A percentile compares a stretch with the other conserved stretches of the same genome.
Conservation (phyloP, 2,113 vertebrate species). For the Laticauda laticaudata region DNA sequence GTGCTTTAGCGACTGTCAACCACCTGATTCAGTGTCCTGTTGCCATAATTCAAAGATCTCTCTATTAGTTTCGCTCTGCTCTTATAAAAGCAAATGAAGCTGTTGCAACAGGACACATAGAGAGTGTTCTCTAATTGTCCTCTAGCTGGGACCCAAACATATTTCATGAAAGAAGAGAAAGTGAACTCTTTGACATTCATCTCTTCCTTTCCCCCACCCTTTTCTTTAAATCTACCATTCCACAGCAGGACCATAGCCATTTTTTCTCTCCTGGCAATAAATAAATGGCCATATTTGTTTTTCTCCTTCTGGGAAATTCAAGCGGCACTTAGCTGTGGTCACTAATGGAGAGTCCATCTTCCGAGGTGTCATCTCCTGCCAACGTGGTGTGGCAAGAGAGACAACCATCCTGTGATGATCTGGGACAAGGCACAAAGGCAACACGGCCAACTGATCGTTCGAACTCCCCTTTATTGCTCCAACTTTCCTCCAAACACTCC, state of each 20-base stretch:
- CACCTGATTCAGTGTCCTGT: conserved; percentile 71
- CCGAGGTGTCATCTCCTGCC: too few species aligned
- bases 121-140: conserved; percentile 65
- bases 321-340: conserved; percentile 6
- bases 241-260: neutral
- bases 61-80: conserved; percentile 76
- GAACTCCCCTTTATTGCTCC: too few species aligned
- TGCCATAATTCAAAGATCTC: conserved; percentile 79
- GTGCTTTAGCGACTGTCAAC: conserved; percentile 71
- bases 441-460: too few species aligned
- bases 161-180: conserved; percentile 69
- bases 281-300: conserved; percentile 31
- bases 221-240: conserved; percentile 22
- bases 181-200: conserved; percentile 67
- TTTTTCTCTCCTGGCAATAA: conserved; percentile 21
- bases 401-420: neutral
- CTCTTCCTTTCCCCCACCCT: conserved; percentile 38
- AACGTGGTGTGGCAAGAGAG: neutral
- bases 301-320: neutral
- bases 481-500: too few species aligned
- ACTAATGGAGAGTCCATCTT: neutral
- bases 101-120: conserved; percentile 63
- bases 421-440: too few species aligned
- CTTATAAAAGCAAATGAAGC: conserved; percentile 73
- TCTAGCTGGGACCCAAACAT: conserved; percentile 64